Evolutionary conservation across 2,797 vertebrate genomes (phyloP).

Genomic region (Leptatherina wallacei): DNA sequence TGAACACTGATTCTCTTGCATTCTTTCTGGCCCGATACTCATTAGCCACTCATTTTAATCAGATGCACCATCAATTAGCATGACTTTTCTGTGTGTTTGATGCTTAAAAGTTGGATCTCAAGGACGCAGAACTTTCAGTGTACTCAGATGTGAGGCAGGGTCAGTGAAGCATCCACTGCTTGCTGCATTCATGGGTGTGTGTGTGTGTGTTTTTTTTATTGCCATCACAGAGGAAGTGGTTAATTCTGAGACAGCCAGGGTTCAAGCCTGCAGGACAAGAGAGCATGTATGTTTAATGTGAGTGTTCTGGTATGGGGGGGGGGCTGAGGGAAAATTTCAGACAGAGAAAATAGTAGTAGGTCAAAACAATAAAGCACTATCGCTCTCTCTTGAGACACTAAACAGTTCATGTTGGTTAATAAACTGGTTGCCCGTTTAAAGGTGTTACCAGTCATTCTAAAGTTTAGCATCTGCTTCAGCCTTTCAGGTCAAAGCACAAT

Average conservation of each 20-base stretch:
- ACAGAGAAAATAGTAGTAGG: slow-evolving; percentile 5
- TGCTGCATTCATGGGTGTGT: slow-evolving; percentile 13
- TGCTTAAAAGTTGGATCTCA: slow-evolving; percentile 89
- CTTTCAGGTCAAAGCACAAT: background rate
- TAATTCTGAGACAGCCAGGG: slow-evolving; percentile 63
- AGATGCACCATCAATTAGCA: slow-evolving; percentile 91
- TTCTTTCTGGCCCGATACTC: slow-evolving; percentile 91
- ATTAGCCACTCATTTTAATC: slow-evolving; percentile 98
- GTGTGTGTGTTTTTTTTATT: slow-evolving; percentile 58
- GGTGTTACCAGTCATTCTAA: background rate
- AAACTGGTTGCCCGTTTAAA: background rate
- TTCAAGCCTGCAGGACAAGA: slow-evolving; percentile 54
- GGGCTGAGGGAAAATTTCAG: background rate
- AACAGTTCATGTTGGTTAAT: background rate
- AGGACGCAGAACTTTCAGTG: slow-evolving; percentile 84
- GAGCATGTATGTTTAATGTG: slow-evolving; percentile 34
- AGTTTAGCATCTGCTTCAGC: background rate
- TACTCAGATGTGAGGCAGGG: slow-evolving; percentile 38
- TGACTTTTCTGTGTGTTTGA: slow-evolving; percentile 84
- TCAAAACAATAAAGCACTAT: background rate
- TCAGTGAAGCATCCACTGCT: slow-evolving; percentile 40
- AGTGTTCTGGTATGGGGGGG: slow-evolving; percentile 10
- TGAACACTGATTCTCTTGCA: slow-evolving; percentile 89
- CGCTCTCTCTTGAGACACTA: background rate
- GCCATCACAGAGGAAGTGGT: slow-evolving; percentile 74